Evolutionary conservation across 2,888 invertebrate genomes (phyloP).

Genomic region (Pterostichus niger): DNA sequence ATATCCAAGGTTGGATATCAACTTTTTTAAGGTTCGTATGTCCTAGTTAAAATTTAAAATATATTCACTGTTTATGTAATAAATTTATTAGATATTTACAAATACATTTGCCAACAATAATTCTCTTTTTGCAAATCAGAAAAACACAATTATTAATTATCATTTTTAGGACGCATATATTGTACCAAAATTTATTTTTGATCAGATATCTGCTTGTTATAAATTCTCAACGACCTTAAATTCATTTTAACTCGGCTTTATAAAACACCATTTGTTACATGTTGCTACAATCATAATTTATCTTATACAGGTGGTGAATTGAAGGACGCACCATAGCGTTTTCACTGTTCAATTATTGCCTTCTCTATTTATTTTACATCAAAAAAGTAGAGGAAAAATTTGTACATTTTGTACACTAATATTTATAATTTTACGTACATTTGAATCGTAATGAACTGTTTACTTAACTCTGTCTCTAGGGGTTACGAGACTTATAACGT

Average conservation of each 20-base stretch:
- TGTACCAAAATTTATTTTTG: constrained; percentile 44
- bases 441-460: too few relatives aligned
- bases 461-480: too few relatives aligned
- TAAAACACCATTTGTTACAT: constrained; percentile 42
- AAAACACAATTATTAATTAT: constrained; percentile 57
- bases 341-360: too few relatives aligned
- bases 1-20: too few relatives aligned
- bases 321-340: too few relatives aligned
- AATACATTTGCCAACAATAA: constrained; percentile 60
- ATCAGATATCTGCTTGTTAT: constrained; percentile 16
- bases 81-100: constrained; percentile 59
- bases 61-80: constrained; percentile 33
- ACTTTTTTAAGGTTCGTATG: constrained; percentile 12
- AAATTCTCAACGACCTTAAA: constrained; percentile 37
- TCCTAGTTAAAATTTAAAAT: constrained; percentile 55
- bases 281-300: constrained; percentile 7
- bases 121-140: constrained; percentile 22
- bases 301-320: background rate
- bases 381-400: too few relatives aligned
- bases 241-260: constrained; percentile 48
- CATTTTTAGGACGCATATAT: constrained; percentile 39
- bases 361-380: too few relatives aligned
- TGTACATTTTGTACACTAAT: too few relatives aligned
- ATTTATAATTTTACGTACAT: too few relatives aligned
- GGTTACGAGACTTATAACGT: too few relatives aligned